Percentiles rank a stretch among this genome's conserved stretches.
phyloP scores from a whole-genome alignment of 2,797 vertebrate species.

The Anomalospiza imberbis region DNA sequence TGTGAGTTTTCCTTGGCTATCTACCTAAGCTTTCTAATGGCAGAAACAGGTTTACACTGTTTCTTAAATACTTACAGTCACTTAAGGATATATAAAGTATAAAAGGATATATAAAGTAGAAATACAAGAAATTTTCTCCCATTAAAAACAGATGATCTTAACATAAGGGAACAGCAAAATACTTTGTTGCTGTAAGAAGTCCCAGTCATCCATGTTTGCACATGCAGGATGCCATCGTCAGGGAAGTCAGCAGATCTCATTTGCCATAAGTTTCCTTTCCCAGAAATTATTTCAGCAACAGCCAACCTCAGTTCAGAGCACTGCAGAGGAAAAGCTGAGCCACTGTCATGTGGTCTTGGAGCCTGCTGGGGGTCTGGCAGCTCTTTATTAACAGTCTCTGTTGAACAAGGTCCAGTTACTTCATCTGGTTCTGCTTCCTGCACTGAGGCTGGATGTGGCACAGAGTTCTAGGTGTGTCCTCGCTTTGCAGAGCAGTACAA shows the following conservation, averaged over 20 bases:
- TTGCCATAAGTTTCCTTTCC: background rate
- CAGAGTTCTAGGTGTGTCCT: background rate
- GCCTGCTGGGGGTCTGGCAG: background rate
- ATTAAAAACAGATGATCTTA: background rate
- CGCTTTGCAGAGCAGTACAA: background rate
- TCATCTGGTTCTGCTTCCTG: background rate
- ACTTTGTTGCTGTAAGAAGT: background rate
- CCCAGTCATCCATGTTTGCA: background rate
- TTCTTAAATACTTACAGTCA: background rate
- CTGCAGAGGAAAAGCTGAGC: background rate
- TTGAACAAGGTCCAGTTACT: background rate
- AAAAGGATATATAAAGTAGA: background rate
- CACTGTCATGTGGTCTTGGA: background rate
- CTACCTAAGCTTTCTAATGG: background rate
- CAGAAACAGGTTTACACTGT: background rate
- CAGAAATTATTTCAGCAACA: background rate
- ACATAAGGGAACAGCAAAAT: background rate
- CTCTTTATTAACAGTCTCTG: background rate
- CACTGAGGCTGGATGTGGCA: rapidly evolving
- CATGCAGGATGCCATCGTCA: rapidly evolving
- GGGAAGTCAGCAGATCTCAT: background rate
- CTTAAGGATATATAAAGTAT: background rate
- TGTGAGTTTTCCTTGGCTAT: background rate
- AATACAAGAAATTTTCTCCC: background rate
- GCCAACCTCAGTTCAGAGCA: background rate